Percentiles rank a stretch among this genome's conserved stretches.
Conservation (phyloP, 2,888 invertebrate genomes). For the Andricus curvator region DNA sequence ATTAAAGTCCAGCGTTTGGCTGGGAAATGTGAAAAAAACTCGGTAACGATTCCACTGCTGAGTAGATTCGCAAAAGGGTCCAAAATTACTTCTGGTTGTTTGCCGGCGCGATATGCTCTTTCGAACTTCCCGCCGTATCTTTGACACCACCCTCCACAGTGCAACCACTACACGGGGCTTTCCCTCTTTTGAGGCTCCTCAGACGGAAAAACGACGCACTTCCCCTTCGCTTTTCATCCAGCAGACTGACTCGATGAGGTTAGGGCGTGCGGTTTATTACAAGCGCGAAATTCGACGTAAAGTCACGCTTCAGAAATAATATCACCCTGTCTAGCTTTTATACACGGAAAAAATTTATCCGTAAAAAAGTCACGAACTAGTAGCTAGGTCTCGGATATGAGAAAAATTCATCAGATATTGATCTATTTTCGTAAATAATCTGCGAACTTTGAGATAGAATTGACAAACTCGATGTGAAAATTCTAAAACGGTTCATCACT, state of each 20-base stretch:
- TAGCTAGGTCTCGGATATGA: no score
- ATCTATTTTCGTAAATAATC: no score
- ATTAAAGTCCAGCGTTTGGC: constrained; percentile 2
- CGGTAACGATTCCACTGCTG: constrained; percentile 7
- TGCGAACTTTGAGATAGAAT: no score
- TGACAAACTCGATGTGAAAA: no score
- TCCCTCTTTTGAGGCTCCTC: constrained; percentile 25
- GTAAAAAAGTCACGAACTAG: no score
- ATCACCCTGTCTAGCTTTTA: not conserved
- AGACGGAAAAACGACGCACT: constrained; percentile 36
- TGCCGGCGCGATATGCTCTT: constrained; percentile 24
- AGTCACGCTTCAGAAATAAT: constrained; percentile 18
- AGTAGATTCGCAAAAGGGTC: constrained; percentile 12
- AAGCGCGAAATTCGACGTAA: constrained; percentile 20
- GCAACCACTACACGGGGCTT: constrained; percentile 12
- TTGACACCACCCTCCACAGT: not conserved
- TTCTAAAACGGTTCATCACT: no score
- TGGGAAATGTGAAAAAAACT: not conserved
- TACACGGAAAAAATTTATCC: no score
- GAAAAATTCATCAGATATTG: no score
- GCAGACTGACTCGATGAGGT: constrained; percentile 30
- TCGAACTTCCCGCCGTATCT: constrained; percentile 26
- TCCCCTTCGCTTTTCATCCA: constrained; percentile 33
- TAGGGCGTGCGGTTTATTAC: constrained; percentile 34
- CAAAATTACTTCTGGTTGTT: constrained; percentile 27